Percentiles rank a stretch among this genome's conserved stretches.
phyloP scores from a whole-genome alignment of 2,113 vertebrate species.

The Cichladusa arquata region DNA sequence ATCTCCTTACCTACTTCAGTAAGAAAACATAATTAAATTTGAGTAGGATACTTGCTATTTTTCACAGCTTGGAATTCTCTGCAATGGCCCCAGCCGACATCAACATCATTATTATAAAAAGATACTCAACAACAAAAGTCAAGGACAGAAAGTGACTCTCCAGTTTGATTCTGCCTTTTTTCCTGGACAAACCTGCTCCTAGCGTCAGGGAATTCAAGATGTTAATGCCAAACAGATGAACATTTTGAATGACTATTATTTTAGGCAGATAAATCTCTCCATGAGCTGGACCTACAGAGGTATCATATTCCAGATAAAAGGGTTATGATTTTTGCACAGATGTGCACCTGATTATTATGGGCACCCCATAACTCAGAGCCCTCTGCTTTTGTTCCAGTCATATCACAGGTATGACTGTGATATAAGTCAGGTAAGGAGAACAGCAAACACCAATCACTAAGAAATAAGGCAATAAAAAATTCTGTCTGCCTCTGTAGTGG shows the following conservation, averaged over 20 bases:
- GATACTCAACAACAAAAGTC: neutral
- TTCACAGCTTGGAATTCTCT: neutral
- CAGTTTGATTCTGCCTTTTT: neutral
- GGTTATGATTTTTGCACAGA: neutral
- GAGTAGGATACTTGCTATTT: neutral
- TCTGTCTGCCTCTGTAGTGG: neutral
- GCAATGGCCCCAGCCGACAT: neutral
- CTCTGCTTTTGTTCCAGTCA: neutral
- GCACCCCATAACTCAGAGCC: neutral
- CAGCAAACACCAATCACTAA: neutral
- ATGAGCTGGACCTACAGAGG: neutral
- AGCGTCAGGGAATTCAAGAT: neutral
- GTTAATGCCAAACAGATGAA: neutral
- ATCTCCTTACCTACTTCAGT: neutral
- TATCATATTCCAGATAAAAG: neutral
- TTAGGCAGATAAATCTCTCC: neutral
- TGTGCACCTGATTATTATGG: neutral
- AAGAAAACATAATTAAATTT: slow-evolving; percentile 9
- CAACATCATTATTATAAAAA: neutral
- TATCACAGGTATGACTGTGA: no score
- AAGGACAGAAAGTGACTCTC: neutral
- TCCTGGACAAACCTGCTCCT: neutral
- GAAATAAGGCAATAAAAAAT: neutral
- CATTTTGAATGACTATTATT: neutral
- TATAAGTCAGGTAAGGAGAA: neutral